A percentile compares a stretch with the other conserved stretches of the same genome.
Evolutionary conservation across 2,113 vertebrate genomes (phyloP).

Genomic region (Mixornis gularis): DNA sequence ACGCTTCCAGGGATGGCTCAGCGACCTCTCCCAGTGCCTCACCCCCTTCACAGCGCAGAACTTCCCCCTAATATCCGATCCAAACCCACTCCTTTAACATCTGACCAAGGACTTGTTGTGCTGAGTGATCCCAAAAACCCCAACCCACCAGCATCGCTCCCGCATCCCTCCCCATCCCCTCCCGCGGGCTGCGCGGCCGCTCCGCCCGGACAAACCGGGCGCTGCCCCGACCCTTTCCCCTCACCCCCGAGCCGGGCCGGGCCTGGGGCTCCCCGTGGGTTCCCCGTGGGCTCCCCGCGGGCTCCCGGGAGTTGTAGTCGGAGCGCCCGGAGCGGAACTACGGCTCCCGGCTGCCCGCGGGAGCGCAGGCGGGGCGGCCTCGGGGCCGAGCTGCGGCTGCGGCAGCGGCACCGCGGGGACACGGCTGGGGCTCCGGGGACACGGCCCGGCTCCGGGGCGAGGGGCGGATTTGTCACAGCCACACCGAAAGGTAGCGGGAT

Average conservation of each 20-base stretch:
- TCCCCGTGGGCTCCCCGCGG: neutral
- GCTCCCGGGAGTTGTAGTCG: neutral
- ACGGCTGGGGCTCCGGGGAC: neutral
- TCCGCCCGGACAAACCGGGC: neutral
- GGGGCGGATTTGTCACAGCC: neutral
- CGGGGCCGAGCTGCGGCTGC: neutral
- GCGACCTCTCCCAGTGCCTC: accelerated
- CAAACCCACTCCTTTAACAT: neutral
- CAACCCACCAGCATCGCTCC: neutral
- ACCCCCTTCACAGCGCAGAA: neutral
- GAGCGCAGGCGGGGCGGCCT: slow-evolving; percentile 10
- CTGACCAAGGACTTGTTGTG: neutral
- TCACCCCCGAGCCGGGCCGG: neutral
- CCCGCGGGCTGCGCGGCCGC: neutral
- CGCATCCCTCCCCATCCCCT: neutral
- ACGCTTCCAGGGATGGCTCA: neutral
- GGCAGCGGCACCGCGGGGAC: neutral
- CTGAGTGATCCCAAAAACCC: neutral
- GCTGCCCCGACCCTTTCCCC: accelerated
- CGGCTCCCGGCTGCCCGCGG: neutral
- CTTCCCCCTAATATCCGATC: accelerated
- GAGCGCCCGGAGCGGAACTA: neutral
- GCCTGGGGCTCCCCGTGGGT: neutral
- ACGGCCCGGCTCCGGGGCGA: neutral
- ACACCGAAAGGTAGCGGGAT: neutral